Base-by-base conservation (phyloP, 2,888 invertebrate genomes). In the Pollenia angustigena region DNA sequence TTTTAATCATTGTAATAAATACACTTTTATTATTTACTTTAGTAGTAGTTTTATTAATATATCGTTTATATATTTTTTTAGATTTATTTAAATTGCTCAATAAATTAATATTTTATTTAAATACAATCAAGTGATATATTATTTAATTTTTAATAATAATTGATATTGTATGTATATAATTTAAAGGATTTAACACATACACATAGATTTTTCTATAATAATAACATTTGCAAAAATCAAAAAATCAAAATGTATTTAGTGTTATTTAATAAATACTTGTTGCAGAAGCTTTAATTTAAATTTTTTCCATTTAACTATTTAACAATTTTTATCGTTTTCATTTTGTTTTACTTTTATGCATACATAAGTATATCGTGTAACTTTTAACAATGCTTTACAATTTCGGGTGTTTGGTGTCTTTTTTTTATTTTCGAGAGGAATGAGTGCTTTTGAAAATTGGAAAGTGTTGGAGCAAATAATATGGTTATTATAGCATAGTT, bases 351-450 rank as follows among this genome's bases (percentile, higher is more conserved):
- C 6, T 56, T 66, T 52, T 44, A 64, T 74, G 54, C 40, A 64
- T 74, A 60, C 40, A 32, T 32, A 32, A 32, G 4, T 32, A 32
- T 32, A 32, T 32, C 32, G 54, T 64, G 10, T 74, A 74, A 72
- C 64, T 79, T 81, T 79, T 72, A 79, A 87, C 81, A 85, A 74
- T 81, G 79, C 75, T 82, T 68, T 79, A 82, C 66, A 85, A 74
- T 82, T 85, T 14, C 42, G 42, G 52, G 46, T 46, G 58, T 62
- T 32, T 69, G 48, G 42, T 64, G 48, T 58, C 14, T 74, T 52
- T 54, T 58, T 52, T n/a, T 68, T 46, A 2, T 64, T 54, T 62
- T 40, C 44, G 44, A 62, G 7, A 44, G 48, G 48, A 16, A 16
- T 11, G 7, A 40, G 46, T 62, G 40, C 3, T n/a, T 50, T 68